Base-by-base conservation (phyloP, 1,140 invertebrate species). In the Temnothorax nylanderi region DNA sequence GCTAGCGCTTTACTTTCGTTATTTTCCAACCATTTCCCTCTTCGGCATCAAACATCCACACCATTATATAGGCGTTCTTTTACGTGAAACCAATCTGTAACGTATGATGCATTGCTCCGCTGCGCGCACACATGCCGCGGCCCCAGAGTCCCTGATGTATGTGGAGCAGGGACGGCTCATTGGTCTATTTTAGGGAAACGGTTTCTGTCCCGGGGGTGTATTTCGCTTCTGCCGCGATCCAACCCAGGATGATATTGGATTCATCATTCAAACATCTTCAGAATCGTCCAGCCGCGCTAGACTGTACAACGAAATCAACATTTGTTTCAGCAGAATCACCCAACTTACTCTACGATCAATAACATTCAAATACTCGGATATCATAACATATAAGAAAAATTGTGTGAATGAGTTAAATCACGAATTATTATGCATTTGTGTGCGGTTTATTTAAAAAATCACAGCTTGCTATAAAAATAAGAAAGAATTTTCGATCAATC, bases 191-290 rank as follows among this genome's bases (percentile, higher is more conserved):
- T 91, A 90, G 91, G 88, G 88, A 92, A 92, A 90, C 88, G 76
- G 64, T 87, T 88, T 74, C 34, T 60, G 85, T 88, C 92, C 91
- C 89, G 34, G 60, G 92, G 90, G 92, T 85, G 86, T 87, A 84
- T 90, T 92, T 92, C 88, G 80, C 88, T 90, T 85, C 80, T 58
- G 72, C 86, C 75, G 82, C 76, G 87, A 89, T 44, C 67, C 75
- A 58, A 77, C 87, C 62, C 86, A 49, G 60, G 62, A 65, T 89
- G 67, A 92, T 88, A 89, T 88, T 89, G 75, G 90, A 91, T 92
- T 92, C 87, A 91, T 93, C 91, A 88, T 92, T 89, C 90, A 88
- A 88, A 88, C 87, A 89, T 91, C 87, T 92, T 89, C 76, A 77
- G 60, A 72, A 88, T 87, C 71, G 72, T 47, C 78, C 82, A 75